A percentile compares a stretch with the other conserved stretches of the same genome.
Evolutionary conservation across 2,888 invertebrate species (phyloP).

Genomic region (Polydrusus cervinus): DNA sequence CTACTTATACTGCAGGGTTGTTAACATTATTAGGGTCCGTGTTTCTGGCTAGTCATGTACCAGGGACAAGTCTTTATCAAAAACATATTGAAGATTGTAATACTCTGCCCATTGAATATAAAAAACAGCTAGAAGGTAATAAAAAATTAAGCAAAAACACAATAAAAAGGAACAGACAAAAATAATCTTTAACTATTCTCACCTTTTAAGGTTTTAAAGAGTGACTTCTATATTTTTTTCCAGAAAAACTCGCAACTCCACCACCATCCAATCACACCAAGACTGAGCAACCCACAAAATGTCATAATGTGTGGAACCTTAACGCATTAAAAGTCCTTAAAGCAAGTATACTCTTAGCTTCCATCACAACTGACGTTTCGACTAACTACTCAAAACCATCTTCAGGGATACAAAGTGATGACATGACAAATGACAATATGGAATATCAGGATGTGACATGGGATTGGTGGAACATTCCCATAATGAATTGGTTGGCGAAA

Average conservation of each 20-base stretch:
- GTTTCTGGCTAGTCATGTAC: conserved; percentile 73
- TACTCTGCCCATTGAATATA: conserved; percentile 10
- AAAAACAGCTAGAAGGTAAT: conserved; percentile 10
- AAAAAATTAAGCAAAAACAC: not conserved
- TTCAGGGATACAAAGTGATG: conserved; percentile 34
- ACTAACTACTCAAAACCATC: conserved; percentile 17
- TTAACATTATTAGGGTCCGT: conserved; percentile 77
- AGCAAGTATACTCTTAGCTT: conserved; percentile 68
- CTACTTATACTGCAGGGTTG: conserved; percentile 77
- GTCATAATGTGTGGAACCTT: conserved; percentile 53
- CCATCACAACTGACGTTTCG: conserved; percentile 56
- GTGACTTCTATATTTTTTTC: conserved; percentile 13
- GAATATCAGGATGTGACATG: conserved; percentile 63
- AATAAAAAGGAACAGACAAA: not conserved
- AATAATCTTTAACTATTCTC: not conserved
- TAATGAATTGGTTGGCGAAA: conserved; percentile 69
- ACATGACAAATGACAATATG: conserved; percentile 25
- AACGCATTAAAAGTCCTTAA: conserved; percentile 66
- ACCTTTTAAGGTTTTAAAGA: too few relatives aligned
- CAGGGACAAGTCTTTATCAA: conserved; percentile 70
- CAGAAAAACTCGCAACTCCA: not conserved
- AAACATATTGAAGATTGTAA: conserved; percentile 13
- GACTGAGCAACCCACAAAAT: conserved; percentile 29
- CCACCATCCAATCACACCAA: conserved; percentile 22
- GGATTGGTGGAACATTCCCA: conserved; percentile 70